Evolutionary conservation across 2,113 vertebrate genomes (phyloP).

Genomic region (Sinocyclocheilus rhinocerous): DNA sequence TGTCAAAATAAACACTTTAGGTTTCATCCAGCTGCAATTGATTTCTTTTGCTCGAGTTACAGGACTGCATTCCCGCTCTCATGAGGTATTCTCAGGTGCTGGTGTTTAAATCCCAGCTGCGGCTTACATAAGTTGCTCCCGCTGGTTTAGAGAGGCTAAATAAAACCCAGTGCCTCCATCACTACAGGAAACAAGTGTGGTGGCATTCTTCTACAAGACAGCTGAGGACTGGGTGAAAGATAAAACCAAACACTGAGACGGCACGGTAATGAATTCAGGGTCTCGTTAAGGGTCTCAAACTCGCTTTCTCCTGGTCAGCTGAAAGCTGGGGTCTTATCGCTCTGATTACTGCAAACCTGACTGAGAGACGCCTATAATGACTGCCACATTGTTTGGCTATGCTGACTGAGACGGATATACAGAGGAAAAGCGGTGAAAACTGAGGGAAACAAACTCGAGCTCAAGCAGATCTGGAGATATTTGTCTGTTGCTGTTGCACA

Average conservation of each 20-base stretch:
- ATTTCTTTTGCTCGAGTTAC: neutral
- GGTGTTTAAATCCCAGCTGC: slow-evolving; percentile 20
- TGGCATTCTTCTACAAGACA: slow-evolving; percentile 31
- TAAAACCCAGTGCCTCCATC: slow-evolving; percentile 46
- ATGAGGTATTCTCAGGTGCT: slow-evolving; percentile 15
- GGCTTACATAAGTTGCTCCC: slow-evolving; percentile 14
- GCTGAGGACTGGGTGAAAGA: slow-evolving; percentile 18
- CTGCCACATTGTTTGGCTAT: slow-evolving; percentile 34
- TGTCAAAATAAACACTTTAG: slow-evolving; percentile 17
- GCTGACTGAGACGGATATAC: slow-evolving; percentile 12
- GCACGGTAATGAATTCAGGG: slow-evolving; percentile 13
- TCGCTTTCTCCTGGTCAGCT: slow-evolving; percentile 9
- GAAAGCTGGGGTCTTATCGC: slow-evolving; percentile 31
- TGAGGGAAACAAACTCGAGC: neutral
- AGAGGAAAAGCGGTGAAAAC: neutral
- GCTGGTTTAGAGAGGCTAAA: slow-evolving; percentile 41
- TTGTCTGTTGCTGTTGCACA: slow-evolving; percentile 22
- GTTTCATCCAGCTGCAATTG: neutral
- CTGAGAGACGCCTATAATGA: neutral
- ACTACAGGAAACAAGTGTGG: slow-evolving; percentile 48
- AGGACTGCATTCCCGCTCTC: neutral
- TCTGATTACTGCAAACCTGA: slow-evolving; percentile 34
- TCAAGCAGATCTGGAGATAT: slow-evolving; percentile 10
- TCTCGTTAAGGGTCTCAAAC: slow-evolving; percentile 21
- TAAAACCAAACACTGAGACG: slow-evolving; percentile 26